Evolutionary conservation across 2,888 invertebrate genomes (phyloP), one percentile per base, ranked within the genome.

Genomic region (Drosophila histrio): DNA sequence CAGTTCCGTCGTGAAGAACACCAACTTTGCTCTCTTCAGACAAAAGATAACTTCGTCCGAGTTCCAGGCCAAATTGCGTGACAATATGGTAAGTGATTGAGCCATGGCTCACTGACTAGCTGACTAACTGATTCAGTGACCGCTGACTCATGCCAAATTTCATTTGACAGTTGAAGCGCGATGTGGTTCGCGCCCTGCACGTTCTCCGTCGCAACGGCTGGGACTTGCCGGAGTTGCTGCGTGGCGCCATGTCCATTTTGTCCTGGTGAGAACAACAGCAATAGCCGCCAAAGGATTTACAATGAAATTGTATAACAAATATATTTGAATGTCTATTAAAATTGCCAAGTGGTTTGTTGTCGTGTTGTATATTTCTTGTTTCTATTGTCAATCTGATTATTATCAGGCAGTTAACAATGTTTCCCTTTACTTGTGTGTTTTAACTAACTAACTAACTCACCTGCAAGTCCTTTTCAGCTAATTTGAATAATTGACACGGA

Each of bases 121-220:
- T n/a, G n/a, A n/a, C n/a, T n/a, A n/a, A n/a, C n/a, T n/a, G n/a
- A n/a, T n/a, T n/a, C n/a, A n/a, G n/a, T 9, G 2, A 9, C 19
- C 34, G 6, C 19, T 21, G 8, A 8, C 26, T 39, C 8, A 30
- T 21, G 6, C 8, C 17, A 1, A 22, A 6, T 19, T 2, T 2
- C 36, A 8, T 11, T 39, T 15, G 9, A 34, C 70, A 87, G 89
- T 8, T 49, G 17, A 72, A 84, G 19, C 67, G 60, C 34, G 76
- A 88, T 39, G 47, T 67, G 21, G 13, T 38, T 4, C 69, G 70
- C n/a, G 67, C 87, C 0, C 19, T 87, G 67, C 72, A 43, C 7
- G 59, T 59, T 3, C 57, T 87, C 6, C 72, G 74, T 13, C 77
- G 72, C 34, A 56, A 89, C 44, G 82, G 83, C 53, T 88, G 87